Evolutionary conservation across 2,888 invertebrate genomes (phyloP).

Genomic region (Caenorhabditis sp.): DNA sequence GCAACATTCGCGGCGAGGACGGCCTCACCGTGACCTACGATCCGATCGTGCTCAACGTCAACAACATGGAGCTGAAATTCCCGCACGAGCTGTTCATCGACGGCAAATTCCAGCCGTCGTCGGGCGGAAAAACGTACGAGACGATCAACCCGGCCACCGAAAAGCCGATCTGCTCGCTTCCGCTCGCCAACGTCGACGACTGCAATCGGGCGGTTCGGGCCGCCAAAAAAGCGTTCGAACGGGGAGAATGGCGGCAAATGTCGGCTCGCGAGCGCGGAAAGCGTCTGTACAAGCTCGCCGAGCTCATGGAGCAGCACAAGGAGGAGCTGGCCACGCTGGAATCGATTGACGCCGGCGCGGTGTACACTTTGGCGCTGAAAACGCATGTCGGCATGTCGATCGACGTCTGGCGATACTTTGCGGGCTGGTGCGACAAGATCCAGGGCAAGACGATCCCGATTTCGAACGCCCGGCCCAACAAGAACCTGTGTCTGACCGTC

Average conservation of each 20-base stretch:
- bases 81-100: slow-evolving; percentile 93
- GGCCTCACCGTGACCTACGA: slow-evolving; percentile 71
- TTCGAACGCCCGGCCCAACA: slow-evolving; percentile 91
- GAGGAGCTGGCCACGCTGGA: slow-evolving; percentile 96
- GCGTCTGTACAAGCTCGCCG: slow-evolving; percentile 89
- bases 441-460: slow-evolving; percentile 91
- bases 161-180: slow-evolving; percentile 82
- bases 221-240: slow-evolving; percentile 83
- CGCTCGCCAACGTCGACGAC: slow-evolving; percentile 86
- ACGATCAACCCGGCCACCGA: slow-evolving; percentile 90
- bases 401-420: slow-evolving; percentile 95
- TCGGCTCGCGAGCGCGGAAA: slow-evolving; percentile 92
- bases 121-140: slow-evolving; percentile 78
- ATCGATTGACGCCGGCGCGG: slow-evolving; percentile 93
- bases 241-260: slow-evolving; percentile 93
- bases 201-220: slow-evolving; percentile 91
- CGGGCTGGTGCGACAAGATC: slow-evolving; percentile 95
- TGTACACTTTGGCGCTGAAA: slow-evolving; percentile 94
- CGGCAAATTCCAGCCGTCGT: slow-evolving; percentile 89
- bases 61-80: slow-evolving; percentile 89
- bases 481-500: slow-evolving; percentile 89
- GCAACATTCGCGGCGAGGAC: slow-evolving; percentile 83
- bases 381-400: slow-evolving; percentile 98
- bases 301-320: slow-evolving; percentile 93
- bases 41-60: slow-evolving; percentile 83